Conservation (phyloP, 2,113 vertebrate species). For the Nothoprocta perdicaria region DNA sequence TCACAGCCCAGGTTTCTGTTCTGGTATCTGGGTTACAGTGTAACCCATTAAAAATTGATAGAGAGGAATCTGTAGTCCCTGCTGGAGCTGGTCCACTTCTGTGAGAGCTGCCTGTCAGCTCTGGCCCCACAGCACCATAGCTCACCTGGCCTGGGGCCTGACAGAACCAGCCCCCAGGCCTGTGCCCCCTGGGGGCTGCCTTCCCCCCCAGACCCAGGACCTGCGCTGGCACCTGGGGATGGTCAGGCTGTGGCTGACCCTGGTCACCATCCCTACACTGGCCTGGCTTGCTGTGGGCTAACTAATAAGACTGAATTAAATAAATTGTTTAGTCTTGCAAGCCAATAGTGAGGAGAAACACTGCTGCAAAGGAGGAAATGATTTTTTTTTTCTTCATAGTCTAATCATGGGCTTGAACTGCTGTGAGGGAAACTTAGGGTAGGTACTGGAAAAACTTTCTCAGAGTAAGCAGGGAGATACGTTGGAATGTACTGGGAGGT, state of each 20-base stretch:
- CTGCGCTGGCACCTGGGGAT: accelerated
- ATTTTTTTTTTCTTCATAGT: background rate
- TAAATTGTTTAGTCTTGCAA: background rate
- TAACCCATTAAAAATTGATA: background rate
- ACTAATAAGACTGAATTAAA: background rate
- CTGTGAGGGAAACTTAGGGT: background rate
- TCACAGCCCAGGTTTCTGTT: background rate
- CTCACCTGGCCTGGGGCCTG: background rate
- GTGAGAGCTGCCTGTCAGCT: background rate
- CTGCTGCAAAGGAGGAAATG: background rate
- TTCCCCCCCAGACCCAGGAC: background rate
- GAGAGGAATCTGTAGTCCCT: background rate
- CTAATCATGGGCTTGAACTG: background rate
- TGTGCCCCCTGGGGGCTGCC: background rate
- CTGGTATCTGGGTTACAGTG: background rate
- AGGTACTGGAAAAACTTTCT: background rate
- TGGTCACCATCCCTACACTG: accelerated
- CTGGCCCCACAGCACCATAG: background rate
- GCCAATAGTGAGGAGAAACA: background rate
- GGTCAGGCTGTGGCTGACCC: background rate
- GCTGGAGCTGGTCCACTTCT: background rate
- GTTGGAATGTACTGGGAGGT: background rate
- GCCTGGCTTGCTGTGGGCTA: accelerated
- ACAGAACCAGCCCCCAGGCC: background rate
- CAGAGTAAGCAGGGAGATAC: background rate